phyloP scores from a whole-genome alignment of 2,797 vertebrate species.

The Coregonus ussuriensis region DNA sequence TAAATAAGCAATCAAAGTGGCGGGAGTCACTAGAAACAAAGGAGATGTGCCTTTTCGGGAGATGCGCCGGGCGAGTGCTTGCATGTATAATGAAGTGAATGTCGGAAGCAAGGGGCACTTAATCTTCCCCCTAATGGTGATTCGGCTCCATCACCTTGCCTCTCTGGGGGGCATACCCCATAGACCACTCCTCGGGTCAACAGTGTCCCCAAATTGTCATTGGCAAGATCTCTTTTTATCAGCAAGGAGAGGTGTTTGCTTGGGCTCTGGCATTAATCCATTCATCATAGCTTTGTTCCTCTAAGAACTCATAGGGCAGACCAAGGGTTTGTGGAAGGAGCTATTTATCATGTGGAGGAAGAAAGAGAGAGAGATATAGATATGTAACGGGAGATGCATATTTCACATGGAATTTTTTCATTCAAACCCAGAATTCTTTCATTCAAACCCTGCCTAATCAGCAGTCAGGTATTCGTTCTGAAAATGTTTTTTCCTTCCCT shows the following conservation, averaged over 20 bases:
- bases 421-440: conserved; percentile 43
- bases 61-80: conserved; percentile 75
- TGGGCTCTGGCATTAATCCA: conserved; percentile 82
- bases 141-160: conserved; percentile 82
- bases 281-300: conserved; percentile 86
- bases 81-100: conserved; percentile 95
- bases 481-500: background rate
- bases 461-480: background rate
- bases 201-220: conserved; percentile 86
- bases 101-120: conserved; percentile 84
- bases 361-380: conserved; percentile 38
- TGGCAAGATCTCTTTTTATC: conserved; percentile 85
- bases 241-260: conserved; percentile 80
- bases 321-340: conserved; percentile 68
- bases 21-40: conserved; percentile 85
- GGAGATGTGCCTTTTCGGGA: conserved; percentile 67
- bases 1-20: conserved; percentile 87
- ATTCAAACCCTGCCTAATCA: conserved; percentile 6
- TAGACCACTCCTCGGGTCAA: conserved; percentile 86
- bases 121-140: conserved; percentile 93
- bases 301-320: conserved; percentile 85
- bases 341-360: conserved; percentile 79
- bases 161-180: conserved; percentile 81
- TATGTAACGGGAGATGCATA: conserved; percentile 65
- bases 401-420: conserved; percentile 65